Percentiles rank a stretch among this genome's conserved stretches.
Conservation (phyloP, 2,888 invertebrate genomes). For the Harmothoe impar region DNA sequence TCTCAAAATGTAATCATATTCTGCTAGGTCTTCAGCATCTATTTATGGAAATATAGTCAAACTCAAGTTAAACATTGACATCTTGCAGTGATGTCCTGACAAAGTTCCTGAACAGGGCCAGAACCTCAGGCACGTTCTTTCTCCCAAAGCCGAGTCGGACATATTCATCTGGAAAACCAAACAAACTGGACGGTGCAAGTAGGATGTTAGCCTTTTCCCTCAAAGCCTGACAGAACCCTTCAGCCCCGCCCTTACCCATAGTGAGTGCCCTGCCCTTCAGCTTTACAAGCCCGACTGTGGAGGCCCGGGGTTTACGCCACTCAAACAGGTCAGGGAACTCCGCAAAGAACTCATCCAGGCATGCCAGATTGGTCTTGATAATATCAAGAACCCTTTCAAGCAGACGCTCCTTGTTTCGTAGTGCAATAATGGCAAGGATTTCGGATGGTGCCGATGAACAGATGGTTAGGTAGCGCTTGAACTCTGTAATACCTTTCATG, state of each 20-base stretch:
- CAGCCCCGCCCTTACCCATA: constrained; percentile 61
- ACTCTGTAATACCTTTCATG: constrained; percentile 59
- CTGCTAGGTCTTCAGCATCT: too few relatives aligned
- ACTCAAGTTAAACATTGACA: too few relatives aligned
- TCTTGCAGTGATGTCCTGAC: neutral
- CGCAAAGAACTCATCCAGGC: constrained; percentile 66
- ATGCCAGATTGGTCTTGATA: constrained; percentile 65
- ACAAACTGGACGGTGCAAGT: constrained; percentile 65
- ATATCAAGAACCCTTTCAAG: constrained; percentile 63
- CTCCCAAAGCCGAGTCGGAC: constrained; percentile 68
- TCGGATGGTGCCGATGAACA: constrained; percentile 68
- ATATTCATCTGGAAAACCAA: constrained; percentile 66
- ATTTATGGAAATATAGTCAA: too few relatives aligned
- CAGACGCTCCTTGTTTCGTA: constrained; percentile 65
- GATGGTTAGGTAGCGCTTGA: constrained; percentile 71
- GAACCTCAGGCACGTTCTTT: constrained; percentile 60
- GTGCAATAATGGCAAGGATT: constrained; percentile 69
- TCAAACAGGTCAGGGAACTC: constrained; percentile 66
- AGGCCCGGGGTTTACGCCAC: constrained; percentile 72
- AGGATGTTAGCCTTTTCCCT: constrained; percentile 63
- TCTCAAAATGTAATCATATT: too few relatives aligned
- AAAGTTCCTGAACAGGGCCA: neutral
- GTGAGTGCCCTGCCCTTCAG: constrained; percentile 67
- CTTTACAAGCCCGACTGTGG: constrained; percentile 74
- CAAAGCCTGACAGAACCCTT: constrained; percentile 62